A percentile compares a stretch with the other conserved stretches of the same genome.
Evolutionary conservation across 2,113 vertebrate species (phyloP).

Genomic region (Amphilophus citrinellus): DNA sequence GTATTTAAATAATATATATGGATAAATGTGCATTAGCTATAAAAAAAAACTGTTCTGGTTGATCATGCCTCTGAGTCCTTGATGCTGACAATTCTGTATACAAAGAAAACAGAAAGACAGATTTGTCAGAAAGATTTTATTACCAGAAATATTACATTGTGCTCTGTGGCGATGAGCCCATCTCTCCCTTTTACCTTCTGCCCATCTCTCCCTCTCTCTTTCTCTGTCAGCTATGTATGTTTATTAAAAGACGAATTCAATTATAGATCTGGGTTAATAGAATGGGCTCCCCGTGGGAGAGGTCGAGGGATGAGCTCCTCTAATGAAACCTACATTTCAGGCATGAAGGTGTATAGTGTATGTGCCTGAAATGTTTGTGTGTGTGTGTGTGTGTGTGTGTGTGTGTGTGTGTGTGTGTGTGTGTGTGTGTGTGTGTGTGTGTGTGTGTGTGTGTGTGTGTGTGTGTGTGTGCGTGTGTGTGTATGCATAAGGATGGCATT

Average conservation of each 20-base stretch:
- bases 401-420: too few relatives aligned
- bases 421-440: too few relatives aligned
- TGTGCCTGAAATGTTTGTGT: conserved; percentile 15
- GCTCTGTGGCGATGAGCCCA: conserved; percentile 4
- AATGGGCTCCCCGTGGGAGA: conserved; percentile 69
- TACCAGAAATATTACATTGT: conserved; percentile 2
- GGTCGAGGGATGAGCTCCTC: conserved; percentile 71
- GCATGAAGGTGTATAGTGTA: conserved; percentile 51
- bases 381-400: neutral
- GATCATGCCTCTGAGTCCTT: too few relatives aligned
- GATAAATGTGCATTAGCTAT: neutral
- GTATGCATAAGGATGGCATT: neutral
- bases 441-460: neutral
- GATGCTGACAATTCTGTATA: neutral
- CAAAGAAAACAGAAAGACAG: neutral
- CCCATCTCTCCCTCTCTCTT: neutral
- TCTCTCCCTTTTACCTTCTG: conserved; percentile 27
- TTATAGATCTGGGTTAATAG: conserved; percentile 85
- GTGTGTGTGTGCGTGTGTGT: neutral
- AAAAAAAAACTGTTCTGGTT: neutral
- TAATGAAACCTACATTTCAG: conserved; percentile 81
- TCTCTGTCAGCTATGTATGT: conserved; percentile 60
- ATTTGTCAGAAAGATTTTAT: neutral
- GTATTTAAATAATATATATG: neutral
- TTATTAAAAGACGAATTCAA: conserved; percentile 82